Percentiles rank a stretch among this genome's conserved stretches.
These are phyloP conservation scores for Meles meles DNA, from an alignment of 2,113 vertebrate species.

Conservation along the genomic window DNA sequence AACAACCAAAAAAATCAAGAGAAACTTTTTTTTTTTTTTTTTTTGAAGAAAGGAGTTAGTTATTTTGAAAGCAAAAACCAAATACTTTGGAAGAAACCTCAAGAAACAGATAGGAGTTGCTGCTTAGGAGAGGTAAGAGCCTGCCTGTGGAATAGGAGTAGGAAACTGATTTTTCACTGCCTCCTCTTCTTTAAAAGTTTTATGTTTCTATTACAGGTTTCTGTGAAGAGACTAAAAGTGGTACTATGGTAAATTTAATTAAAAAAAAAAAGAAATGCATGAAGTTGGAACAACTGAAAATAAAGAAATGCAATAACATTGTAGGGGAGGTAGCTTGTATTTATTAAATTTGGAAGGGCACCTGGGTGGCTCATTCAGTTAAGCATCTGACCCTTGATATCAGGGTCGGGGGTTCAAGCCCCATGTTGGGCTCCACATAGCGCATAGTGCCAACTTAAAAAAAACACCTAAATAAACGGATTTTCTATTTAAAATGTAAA, in stretches of 20 bases:
- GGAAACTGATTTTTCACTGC: neutral
- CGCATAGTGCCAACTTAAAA: neutral
- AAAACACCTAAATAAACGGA: neutral
- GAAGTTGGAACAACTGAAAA: neutral
- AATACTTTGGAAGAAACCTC: neutral
- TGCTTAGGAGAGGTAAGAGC: neutral
- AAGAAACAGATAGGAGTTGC: neutral
- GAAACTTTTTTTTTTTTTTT: neutral
- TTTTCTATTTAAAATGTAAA: conserved; percentile 11
- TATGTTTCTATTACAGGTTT: neutral
- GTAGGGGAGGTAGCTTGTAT: neutral
- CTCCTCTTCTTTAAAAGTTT: neutral
- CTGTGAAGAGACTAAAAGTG: conserved; percentile 5
- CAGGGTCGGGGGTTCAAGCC: neutral
- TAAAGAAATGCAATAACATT: neutral
- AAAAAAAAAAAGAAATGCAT: neutral
- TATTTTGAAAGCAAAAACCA: conserved; percentile 34
- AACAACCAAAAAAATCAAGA: neutral
- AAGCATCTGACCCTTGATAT: neutral
- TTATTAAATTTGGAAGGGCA: neutral
- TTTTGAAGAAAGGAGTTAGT: neutral
- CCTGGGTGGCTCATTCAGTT: neutral
- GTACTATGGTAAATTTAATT: neutral
- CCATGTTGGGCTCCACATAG: neutral
- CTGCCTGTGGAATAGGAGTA: neutral